phyloP scores from a whole-genome alignment of 2,888 invertebrate species.

The Rhodophaea formosa region DNA sequence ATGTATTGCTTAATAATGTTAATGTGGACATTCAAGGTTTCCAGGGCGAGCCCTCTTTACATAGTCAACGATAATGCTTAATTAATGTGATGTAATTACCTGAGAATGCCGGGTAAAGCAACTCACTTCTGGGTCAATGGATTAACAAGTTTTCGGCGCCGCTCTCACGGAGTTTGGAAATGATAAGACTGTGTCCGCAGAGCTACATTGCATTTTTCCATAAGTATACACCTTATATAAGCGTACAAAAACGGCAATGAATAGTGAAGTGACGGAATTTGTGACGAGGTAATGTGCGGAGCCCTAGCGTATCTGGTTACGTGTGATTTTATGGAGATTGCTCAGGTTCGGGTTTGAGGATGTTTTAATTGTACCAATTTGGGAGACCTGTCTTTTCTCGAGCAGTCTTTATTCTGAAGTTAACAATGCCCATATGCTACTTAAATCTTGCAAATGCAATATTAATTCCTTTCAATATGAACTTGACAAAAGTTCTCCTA shows the following conservation, averaged over 20 bases:
- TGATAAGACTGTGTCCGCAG: slow-evolving; percentile 16
- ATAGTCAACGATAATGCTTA: slow-evolving; percentile 18
- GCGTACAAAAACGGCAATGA: too few relatives aligned
- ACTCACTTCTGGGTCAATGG: slow-evolving; percentile 34
- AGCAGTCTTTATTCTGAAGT: not conserved
- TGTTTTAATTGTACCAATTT: slow-evolving; percentile 12
- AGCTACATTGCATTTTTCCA: too few relatives aligned
- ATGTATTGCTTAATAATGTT: slow-evolving; percentile 22
- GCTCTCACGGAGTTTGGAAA: slow-evolving; percentile 12
- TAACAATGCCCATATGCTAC: too few relatives aligned
- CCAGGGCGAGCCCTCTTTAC: slow-evolving; percentile 21
- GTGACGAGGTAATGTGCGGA: too few relatives aligned
- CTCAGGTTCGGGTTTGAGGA: not conserved
- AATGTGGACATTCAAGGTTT: slow-evolving; percentile 25
- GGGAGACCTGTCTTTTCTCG: not conserved
- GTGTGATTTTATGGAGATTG: not conserved
- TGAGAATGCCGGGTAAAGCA: slow-evolving; percentile 15
- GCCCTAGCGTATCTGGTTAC: slow-evolving; percentile 7
- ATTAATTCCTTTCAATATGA: too few relatives aligned
- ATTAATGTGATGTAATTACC: slow-evolving; percentile 26
- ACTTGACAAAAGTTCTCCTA: too few relatives aligned
- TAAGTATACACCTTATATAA: too few relatives aligned
- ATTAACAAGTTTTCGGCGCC: slow-evolving; percentile 29
- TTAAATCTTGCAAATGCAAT: too few relatives aligned
- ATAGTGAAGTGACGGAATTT: too few relatives aligned